Conservation (phyloP, 2,888 invertebrate species). For the Pantelozetes paolii region DNA sequence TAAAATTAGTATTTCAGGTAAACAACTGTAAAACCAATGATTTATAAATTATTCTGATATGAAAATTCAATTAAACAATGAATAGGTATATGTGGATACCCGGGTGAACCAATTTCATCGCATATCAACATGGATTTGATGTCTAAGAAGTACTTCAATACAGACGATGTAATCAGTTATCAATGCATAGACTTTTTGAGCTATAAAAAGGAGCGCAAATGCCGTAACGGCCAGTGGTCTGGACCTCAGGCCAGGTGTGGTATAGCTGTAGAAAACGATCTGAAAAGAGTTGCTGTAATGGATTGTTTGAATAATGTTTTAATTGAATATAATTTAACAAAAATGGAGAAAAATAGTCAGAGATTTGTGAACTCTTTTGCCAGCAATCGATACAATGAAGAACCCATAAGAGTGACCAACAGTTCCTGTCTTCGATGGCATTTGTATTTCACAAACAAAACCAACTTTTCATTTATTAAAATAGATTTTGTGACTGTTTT, state of each 20-base stretch:
- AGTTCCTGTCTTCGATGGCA: background rate
- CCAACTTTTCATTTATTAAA: background rate
- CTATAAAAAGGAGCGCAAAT: background rate
- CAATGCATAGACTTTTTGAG: slow-evolving; percentile 6
- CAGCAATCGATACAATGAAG: slow-evolving; percentile 9
- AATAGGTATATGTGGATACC: slow-evolving; percentile 19
- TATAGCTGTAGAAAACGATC: background rate
- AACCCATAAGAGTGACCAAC: background rate
- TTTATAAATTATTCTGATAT: too few relatives aligned
- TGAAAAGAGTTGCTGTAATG: slow-evolving; percentile 10
- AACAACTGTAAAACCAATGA: background rate
- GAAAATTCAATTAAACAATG: background rate
- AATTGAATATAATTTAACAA: background rate
- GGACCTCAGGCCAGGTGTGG: slow-evolving; percentile 11
- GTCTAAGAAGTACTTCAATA: background rate
- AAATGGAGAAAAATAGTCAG: background rate
- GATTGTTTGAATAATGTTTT: background rate
- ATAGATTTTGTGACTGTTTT: slow-evolving; percentile 10
- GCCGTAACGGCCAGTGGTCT: background rate
- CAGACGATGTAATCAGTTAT: background rate
- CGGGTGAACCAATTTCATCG: slow-evolving; percentile 11
- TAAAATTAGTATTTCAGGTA: background rate
- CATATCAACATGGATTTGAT: background rate
- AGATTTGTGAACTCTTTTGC: slow-evolving; percentile 1
- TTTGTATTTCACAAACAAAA: background rate